phyloP scores from a whole-genome alignment of 2,113 vertebrate genomes.

The Holacanthus passer region DNA sequence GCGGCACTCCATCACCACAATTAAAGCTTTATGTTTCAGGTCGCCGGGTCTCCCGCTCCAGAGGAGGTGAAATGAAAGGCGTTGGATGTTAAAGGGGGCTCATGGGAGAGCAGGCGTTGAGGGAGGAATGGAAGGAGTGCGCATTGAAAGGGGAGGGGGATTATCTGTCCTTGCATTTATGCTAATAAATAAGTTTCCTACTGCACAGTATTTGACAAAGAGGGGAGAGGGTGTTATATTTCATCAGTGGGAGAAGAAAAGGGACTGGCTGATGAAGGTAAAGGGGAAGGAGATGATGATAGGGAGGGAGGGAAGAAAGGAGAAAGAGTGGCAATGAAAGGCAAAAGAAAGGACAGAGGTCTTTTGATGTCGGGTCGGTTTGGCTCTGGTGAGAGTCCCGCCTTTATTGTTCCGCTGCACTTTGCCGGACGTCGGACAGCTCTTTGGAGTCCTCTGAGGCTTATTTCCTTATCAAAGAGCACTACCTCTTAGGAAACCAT shows the following conservation, averaged over 20 bases:
- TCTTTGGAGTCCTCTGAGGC: conserved; percentile 41
- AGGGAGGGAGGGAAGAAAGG: conserved; percentile 16
- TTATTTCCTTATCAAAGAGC: conserved; percentile 68
- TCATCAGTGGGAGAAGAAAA: conserved; percentile 26
- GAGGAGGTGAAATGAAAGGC: conserved; percentile 80
- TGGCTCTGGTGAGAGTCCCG: conserved; percentile 23
- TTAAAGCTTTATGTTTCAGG: conserved; percentile 68
- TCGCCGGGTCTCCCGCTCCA: conserved; percentile 44
- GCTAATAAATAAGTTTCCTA: conserved; percentile 49
- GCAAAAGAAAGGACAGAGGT: conserved; percentile 47
- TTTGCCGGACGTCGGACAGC: conserved; percentile 54
- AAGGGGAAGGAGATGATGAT: conserved; percentile 33
- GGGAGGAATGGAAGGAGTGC: conserved; percentile 18
- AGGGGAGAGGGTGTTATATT: conserved; percentile 18
- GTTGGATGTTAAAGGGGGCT: conserved; percentile 43
- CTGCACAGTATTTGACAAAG: conserved; percentile 35
- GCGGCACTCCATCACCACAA: conserved; percentile 64
- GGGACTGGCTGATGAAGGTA: conserved; percentile 25
- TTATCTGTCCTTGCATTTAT: conserved; percentile 74
- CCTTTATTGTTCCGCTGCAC: conserved; percentile 58
- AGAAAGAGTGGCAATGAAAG: conserved; percentile 41
- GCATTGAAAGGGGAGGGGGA: conserved; percentile 37
- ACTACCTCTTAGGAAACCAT: conserved; percentile 38
- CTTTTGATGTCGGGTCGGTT: conserved; percentile 59
- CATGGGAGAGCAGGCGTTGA: conserved; percentile 22